Evolutionary conservation across 2,797 vertebrate genomes (phyloP), one percentile per base, ranked within the genome.

Genomic region (Hapalemur alaotrensis): DNA sequence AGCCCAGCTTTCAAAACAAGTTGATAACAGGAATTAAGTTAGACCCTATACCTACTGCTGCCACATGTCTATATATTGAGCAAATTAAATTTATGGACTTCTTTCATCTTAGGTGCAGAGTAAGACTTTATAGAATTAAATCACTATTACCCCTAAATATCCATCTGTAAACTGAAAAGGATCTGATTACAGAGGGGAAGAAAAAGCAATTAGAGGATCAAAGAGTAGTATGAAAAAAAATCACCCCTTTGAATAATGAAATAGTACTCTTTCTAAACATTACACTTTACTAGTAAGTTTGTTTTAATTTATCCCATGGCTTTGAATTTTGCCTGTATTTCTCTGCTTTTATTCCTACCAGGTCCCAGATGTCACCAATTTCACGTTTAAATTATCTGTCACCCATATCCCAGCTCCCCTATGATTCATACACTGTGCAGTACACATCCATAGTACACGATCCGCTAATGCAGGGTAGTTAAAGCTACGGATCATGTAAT

Each of bases 401-500:
- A 28, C 35, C 43, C 48, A 48, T 48, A 35, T 79, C 69, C 35
- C 82, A 30, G 65, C 10, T 94, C n/a, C 30, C 18, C 25, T 61
- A 20, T 94, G 89, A 96, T 95, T 91, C 65, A 95, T 89, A 57
- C 22, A 72, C 79, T 61, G 46, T 84, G 41, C 9, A 89, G 83
- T 41, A 96, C 35, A 89, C 81, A 92, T 82, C 83, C 43, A 8
- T 82, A 95, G 91, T 72, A 95, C 28, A 22, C 3, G 7, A 96
- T 92, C 97, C 82, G 95, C 95, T 95, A 95, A 97, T 73, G 72
- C 50, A 95, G 80, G 35, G 41, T 70, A 93, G 95, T 97, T 95
- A 95, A 97, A 93, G 83, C 81, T 85, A 76, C 9, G 5, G 92
- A n/a, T 85, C 79, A 63, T 69, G 20, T 72, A 92, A 78, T 78